Percentiles rank a stretch among this genome's conserved stretches.
These are phyloP conservation scores for Panthera leo DNA, from an alignment of 2,113 vertebrate species.

Conservation along the genomic window DNA sequence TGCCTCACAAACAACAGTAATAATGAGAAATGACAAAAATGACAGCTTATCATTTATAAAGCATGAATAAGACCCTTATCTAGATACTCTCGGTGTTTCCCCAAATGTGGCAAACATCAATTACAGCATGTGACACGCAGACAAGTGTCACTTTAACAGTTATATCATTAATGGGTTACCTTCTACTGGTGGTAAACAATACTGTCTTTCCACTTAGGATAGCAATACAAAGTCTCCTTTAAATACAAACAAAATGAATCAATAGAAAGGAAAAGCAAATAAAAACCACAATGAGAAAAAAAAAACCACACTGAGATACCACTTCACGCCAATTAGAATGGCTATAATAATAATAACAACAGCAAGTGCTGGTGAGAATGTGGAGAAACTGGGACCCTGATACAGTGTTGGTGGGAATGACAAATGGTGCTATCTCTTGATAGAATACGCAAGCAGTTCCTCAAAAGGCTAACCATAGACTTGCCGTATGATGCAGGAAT, in stretches of 20 bases:
- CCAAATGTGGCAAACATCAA: not conserved
- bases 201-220: not conserved
- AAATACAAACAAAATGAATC: not conserved
- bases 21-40: not conserved
- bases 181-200: not conserved
- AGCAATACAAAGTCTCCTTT: not conserved
- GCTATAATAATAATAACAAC: not conserved
- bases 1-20: not conserved
- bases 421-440: not conserved
- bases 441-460: not conserved
- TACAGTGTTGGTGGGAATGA: not conserved
- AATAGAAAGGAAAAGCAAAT: not conserved
- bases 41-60: not conserved
- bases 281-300: not conserved
- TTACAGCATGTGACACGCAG: not conserved
- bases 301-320: not conserved
- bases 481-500: not conserved
- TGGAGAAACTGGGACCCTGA: not conserved
- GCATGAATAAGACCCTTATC: not conserved
- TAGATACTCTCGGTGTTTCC: not conserved
- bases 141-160: not conserved
- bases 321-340: not conserved
- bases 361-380: not conserved
- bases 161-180: not conserved
- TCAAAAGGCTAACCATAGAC: not conserved